A percentile compares a stretch with the other conserved stretches of the same genome.
Conservation (phyloP, 2,113 vertebrate genomes). For the Pedetes capensis region DNA sequence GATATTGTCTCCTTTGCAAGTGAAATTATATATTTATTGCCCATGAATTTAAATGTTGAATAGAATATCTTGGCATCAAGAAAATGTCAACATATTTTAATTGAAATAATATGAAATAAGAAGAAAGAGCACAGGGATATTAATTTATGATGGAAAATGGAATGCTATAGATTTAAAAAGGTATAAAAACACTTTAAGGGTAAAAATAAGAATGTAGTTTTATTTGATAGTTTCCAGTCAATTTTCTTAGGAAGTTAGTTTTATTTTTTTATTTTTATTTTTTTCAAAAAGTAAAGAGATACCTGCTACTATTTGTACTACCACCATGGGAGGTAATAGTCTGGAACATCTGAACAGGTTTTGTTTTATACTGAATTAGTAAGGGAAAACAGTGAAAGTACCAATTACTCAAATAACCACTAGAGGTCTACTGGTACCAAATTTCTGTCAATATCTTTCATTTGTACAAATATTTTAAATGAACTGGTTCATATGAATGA, state of each 20-base stretch:
- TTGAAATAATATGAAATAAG: background rate
- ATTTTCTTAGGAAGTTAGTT: background rate
- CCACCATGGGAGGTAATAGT: background rate
- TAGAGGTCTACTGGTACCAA: constrained; percentile 86
- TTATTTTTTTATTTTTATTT: background rate
- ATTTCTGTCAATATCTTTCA: constrained; percentile 72
- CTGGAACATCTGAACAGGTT: background rate
- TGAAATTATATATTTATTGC: background rate
- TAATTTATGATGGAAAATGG: background rate
- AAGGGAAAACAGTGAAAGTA: constrained; percentile 44
- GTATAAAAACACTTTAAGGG: background rate
- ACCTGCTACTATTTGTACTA: background rate
- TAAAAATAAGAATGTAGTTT: background rate
- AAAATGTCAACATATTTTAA: background rate
- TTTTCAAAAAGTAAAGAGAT: background rate
- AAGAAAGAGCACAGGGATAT: background rate
- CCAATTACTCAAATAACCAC: constrained; percentile 83
- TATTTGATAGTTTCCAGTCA: background rate
- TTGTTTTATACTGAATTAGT: constrained; percentile 29
- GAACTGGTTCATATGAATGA: constrained; percentile 5
- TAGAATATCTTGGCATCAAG: background rate
- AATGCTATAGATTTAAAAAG: background rate
- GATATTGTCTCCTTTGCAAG: background rate
- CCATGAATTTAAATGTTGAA: background rate
- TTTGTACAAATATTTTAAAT: constrained; percentile 74